Evolutionary conservation across 2,797 vertebrate genomes (phyloP).

Genomic region (Brachyrhaphis roseni): DNA sequence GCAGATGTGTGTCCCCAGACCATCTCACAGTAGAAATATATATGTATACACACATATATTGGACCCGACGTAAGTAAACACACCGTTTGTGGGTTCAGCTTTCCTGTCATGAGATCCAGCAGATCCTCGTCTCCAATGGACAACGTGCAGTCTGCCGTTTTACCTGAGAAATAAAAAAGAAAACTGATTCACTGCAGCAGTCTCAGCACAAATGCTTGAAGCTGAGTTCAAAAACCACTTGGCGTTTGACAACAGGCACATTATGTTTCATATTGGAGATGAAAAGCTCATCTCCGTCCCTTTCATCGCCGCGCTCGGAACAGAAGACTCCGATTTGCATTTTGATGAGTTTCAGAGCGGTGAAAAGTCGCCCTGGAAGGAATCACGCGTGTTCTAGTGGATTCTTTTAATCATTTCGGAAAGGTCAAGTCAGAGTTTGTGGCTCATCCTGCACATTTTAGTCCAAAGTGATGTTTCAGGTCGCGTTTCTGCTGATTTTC

Average conservation of each 20-base stretch:
- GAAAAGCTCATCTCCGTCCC: neutral
- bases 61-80: conserved; percentile 30
- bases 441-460: neutral
- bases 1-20: neutral
- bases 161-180: conserved; percentile 68
- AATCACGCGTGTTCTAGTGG: neutral
- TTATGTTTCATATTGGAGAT: neutral
- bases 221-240: neutral
- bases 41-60: neutral
- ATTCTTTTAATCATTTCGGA: neutral
- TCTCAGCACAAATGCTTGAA: neutral
- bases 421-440: neutral
- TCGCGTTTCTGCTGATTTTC: neutral
- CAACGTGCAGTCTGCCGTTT: conserved; percentile 91
- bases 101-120: conserved; percentile 91
- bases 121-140: conserved; percentile 88
- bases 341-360: neutral
- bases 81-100: conserved; percentile 91
- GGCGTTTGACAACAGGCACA: neutral
- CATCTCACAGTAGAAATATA: neutral
- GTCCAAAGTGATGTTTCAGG: neutral
- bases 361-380: neutral
- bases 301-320: neutral
- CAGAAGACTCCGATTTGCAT: neutral
- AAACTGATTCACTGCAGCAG: neutral